A percentile compares a stretch with the other conserved stretches of the same genome.
These are phyloP conservation scores for Epinephelus awoara DNA, from an alignment of 2,797 vertebrate genomes.

Conservation along the genomic window DNA sequence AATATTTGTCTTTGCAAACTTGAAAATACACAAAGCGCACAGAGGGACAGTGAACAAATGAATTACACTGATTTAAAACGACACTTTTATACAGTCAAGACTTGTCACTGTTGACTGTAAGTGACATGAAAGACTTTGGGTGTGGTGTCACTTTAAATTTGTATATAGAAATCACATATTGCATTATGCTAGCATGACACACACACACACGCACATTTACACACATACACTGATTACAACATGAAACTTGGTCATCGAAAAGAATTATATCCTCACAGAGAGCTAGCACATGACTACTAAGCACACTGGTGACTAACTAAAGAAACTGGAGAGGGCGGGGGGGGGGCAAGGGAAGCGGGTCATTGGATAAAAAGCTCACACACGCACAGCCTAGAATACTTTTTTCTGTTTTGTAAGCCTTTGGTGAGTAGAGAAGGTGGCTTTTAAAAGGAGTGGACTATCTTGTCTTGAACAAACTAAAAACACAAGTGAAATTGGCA, in stretches of 20 bases:
- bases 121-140: not conserved
- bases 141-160: constrained; percentile 11
- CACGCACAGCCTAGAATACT: not conserved
- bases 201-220: constrained; percentile 14
- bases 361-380: constrained; percentile 31
- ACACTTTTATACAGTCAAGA: not conserved
- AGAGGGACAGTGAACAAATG: too few species aligned
- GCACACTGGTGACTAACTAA: constrained; percentile 67
- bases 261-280: constrained; percentile 69
- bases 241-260: constrained; percentile 55
- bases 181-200: constrained; percentile 21
- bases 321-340: constrained; percentile 14
- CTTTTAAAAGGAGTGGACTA: not conserved
- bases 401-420: constrained; percentile 9
- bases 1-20: not conserved
- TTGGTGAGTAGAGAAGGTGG: not conserved
- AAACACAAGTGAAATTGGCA: not conserved
- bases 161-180: constrained; percentile 47
- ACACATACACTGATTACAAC: constrained; percentile 48
- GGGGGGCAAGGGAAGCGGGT: not conserved
- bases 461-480: not conserved
- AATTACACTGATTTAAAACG: not conserved
- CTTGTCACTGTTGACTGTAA: too few species aligned
- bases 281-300: constrained; percentile 79
- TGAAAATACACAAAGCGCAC: not conserved